Evolutionary conservation across 2,113 vertebrate species (phyloP), one percentile per base, ranked within the genome.

Genomic region (Actinemys pallida): DNA sequence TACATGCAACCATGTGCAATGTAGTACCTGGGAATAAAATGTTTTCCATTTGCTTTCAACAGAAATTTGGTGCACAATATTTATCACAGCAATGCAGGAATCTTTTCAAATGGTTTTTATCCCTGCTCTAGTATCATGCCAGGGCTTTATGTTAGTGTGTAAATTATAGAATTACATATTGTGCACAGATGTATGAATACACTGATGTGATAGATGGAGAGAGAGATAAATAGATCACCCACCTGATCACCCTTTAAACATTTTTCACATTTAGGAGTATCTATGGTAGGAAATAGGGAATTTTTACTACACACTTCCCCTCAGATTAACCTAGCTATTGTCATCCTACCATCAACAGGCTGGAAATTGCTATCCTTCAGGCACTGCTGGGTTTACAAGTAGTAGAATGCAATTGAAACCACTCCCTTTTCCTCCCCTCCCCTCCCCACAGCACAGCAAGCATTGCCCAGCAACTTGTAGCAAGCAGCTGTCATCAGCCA

Each of bases 241-340:
- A 84, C 86, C 80, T 16, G n/a, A 84, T 84, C 45, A 92, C 54
- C 80, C 84, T 87, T 57, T 31, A 45, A 72, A 72, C 53, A 47
- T 24, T 8, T 50, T 81, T 88, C 93, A 50, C 42, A 27, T 84
- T 93, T 2, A 2, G 83, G 79, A 76, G 54, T 0, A 57, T 89
- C 86, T 87, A 29, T 6, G 47, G 54, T 83, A 45, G 80, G 88
- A 95, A 95, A 92, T 92, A 95, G 94, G 92, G 81, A 92, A 94
- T 81, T 54, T 62, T 5, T 54, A 86, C 85, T 80, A 82, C n/a
- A 50, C 2, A 90, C 93, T 95, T 96, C 79, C 83, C 94, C 95
- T 96, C 81, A 85, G 83, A 91, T 94, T 93, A 93, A 86, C 95
- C 87, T 92, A 53, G 42, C 89, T 93, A 93, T 87, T 96, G 94